phyloP scores from a whole-genome alignment of 1,140 invertebrate species.

The Lepidurus packardi region DNA sequence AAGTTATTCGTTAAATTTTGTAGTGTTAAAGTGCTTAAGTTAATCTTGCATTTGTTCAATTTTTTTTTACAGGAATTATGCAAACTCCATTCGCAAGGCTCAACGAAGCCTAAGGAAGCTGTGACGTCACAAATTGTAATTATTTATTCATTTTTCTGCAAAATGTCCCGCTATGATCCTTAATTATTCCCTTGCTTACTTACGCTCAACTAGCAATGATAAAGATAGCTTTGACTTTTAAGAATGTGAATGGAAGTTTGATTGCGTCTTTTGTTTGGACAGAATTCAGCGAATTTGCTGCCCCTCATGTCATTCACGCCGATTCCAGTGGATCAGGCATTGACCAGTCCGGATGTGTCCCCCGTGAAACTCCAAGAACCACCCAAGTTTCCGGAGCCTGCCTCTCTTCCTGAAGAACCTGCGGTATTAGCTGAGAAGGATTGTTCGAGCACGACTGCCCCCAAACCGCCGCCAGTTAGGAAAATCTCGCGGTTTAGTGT shows the following conservation, averaged over 20 bases:
- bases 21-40: no score
- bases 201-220: no score
- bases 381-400: slow-evolving; percentile 27
- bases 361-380: slow-evolving; percentile 32
- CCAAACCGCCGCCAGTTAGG: slow-evolving; percentile 42
- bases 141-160: no score
- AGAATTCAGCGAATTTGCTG: slow-evolving; percentile 18
- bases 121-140: not conserved
- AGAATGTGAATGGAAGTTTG: not conserved
- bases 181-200: no score
- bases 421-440: not conserved
- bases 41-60: not conserved
- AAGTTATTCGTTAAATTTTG: no score
- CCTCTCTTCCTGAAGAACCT: not conserved
- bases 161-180: no score
- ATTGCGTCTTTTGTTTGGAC: not conserved
- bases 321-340: slow-evolving; percentile 23
- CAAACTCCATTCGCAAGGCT: slow-evolving; percentile 37
- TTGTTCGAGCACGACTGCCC: not conserved
- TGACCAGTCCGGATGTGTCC: slow-evolving; percentile 2
- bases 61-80: slow-evolving; percentile 34
- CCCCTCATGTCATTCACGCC: slow-evolving; percentile 32
- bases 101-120: slow-evolving; percentile 26
- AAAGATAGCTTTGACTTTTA: not conserved
- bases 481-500: slow-evolving; percentile 53